These are phyloP conservation scores for Drosophila atripex DNA, from an alignment of 2,888 invertebrate genomes.

Conservation along the genomic window DNA sequence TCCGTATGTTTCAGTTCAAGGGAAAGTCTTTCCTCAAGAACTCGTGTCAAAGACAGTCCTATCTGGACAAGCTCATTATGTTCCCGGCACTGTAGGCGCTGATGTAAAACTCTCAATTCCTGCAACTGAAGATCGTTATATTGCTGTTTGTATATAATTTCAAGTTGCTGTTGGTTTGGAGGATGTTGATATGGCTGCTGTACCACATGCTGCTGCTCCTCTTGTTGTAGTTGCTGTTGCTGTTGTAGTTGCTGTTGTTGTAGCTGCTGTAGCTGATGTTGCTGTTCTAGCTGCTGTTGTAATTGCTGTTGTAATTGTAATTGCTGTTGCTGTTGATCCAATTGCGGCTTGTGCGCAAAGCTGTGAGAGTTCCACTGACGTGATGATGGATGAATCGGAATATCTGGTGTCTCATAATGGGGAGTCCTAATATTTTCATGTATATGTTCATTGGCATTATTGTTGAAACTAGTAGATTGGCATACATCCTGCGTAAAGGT, in stretches of 20 bases:
- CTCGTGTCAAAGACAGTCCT: constrained; percentile 30
- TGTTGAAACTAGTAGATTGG: constrained; percentile 4
- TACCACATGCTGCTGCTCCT: not conserved
- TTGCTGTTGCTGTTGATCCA: constrained; percentile 5
- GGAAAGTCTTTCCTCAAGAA: constrained; percentile 35
- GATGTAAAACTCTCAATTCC: constrained; percentile 47
- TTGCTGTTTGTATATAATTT: constrained; percentile 23
- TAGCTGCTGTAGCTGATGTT: too few relatives aligned
- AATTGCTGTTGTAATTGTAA: constrained; percentile 8
- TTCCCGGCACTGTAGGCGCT: constrained; percentile 46
- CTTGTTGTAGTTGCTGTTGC: not conserved
- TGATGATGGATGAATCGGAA: not conserved
- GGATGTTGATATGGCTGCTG: constrained; percentile 1
- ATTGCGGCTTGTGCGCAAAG: constrained; percentile 11
- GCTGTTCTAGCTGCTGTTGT: too few relatives aligned
- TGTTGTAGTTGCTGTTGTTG: constrained; percentile 14
- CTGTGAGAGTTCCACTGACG: constrained; percentile 28
- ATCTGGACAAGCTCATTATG: constrained; percentile 45
- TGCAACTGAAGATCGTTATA: constrained; percentile 45
- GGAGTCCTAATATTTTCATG: constrained; percentile 25
- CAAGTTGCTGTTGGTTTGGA: constrained; percentile 30
- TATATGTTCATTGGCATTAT: constrained; percentile 1
- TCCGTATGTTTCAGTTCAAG: constrained; percentile 60
- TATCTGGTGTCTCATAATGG: constrained; percentile 3
- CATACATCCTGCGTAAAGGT: not conserved